These are phyloP conservation scores for Leptobrachium leishanense DNA, from an alignment of 2,113 vertebrate species.

Conservation along the genomic window DNA sequence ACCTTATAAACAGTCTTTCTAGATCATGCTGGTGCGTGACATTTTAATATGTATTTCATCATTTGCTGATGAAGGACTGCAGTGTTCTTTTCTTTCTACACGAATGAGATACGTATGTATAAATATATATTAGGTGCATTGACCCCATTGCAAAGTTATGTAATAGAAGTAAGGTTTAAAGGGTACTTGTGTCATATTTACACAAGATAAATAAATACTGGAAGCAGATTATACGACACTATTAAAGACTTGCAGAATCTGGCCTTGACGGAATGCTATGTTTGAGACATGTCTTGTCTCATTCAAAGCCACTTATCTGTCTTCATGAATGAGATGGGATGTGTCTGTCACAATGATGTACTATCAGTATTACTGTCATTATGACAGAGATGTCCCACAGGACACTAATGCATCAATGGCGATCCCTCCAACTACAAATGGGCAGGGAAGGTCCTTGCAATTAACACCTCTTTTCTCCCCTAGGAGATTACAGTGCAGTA, in stretches of 20 bases:
- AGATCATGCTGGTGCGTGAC: too few relatives aligned
- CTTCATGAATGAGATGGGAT: conserved; percentile 78
- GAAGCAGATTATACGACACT: neutral
- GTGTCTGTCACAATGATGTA: conserved; percentile 74
- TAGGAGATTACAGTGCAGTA: neutral
- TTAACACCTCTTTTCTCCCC: neutral
- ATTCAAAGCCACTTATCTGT: conserved; percentile 83
- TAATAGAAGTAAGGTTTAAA: too few relatives aligned
- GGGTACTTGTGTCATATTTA: too few relatives aligned
- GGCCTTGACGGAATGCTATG: conserved; percentile 79
- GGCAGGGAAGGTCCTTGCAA: neutral
- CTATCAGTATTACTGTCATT: conserved; percentile 83
- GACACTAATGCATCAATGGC: conserved; percentile 40
- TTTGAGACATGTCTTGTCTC: conserved; percentile 75
- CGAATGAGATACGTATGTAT: too few relatives aligned
- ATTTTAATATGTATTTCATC: too few relatives aligned
- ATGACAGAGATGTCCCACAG: conserved; percentile 79
- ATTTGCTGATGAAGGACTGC: too few relatives aligned
- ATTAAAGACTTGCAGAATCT: neutral
- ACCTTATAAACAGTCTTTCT: too few relatives aligned
- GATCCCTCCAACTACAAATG: neutral
- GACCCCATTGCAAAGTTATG: too few relatives aligned
- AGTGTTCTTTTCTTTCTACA: too few relatives aligned
- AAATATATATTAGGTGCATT: too few relatives aligned
- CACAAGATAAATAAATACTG: neutral